Base-by-base conservation (phyloP, 2,797 vertebrate genomes). In the Gouania willdenowi region DNA sequence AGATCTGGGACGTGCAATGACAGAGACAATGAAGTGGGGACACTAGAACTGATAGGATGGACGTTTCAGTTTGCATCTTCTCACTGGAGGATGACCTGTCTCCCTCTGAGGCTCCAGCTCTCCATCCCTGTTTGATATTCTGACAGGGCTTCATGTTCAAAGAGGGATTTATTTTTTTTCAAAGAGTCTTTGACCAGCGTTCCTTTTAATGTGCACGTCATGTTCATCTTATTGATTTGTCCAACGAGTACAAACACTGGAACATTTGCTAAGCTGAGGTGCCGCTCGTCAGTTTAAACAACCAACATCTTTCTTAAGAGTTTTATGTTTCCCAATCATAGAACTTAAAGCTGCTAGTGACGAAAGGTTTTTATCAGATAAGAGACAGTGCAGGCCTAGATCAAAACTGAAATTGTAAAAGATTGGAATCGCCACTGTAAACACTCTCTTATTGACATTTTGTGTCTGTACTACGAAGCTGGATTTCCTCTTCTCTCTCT, bases 1-100 rank as follows among this genome's bases (percentile, higher is more conserved):
- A 99, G 78, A 93, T 99, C 85, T 99, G 96, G 97, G 97, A 99
- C 5, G 93, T 99, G 26, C 92, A 98, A 84, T 98, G 91, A 95
- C 2, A 1, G 26, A 21, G 2, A 4, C 5, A 14, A n/a, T 22
- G 14, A 12, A 22, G 37, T 15, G 17, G 1, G 1, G 10, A 32
- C 14, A 10, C 13, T 10, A 22, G 18, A 30, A 51, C 3, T 20
- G 32, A 35, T 24, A 32, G 31, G 20, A 20, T 11, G 31, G 26
- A 75, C 58, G 41, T 38, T 51, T 54, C 2, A 30, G 39, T 33
- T 39, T 37, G 22, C 22, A 33, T 43, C 56, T 75, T 59, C 50
- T 41, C 42, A 44, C 3, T 25, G 22, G 15, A 48, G 24, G 23
- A 49, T 20, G 11, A 21, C 1, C 11, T 24, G 18, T 45, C 45